Conservation (phyloP, 2,113 vertebrate genomes). For the Eleginops maclovinus region DNA sequence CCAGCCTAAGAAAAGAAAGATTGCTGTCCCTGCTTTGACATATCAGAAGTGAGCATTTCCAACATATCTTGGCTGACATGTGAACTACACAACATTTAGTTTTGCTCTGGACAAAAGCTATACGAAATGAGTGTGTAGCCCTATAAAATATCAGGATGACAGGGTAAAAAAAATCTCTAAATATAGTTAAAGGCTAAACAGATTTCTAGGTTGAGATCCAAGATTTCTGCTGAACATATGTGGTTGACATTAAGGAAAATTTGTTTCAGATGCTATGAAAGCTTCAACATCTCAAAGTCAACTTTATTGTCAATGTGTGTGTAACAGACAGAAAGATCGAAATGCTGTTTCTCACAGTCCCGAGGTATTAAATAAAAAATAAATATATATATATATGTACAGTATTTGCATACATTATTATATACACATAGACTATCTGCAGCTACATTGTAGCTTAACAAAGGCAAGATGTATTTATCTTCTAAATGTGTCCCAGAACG, state of each 20-base stretch:
- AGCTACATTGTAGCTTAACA: background rate
- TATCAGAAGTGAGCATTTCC: background rate
- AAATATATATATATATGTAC: too few species aligned
- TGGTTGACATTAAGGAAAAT: background rate
- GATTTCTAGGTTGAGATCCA: background rate
- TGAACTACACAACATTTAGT: background rate
- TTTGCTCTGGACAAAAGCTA: background rate
- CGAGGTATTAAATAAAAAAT: too few species aligned
- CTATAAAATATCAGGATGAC: background rate
- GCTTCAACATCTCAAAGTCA: too few species aligned
- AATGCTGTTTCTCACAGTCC: too few species aligned
- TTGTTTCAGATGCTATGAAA: background rate
- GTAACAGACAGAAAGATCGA: too few species aligned
- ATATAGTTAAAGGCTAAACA: background rate
- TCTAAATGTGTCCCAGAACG: too few species aligned
- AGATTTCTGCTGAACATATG: conserved; percentile 18
- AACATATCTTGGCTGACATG: background rate
- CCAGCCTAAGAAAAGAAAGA: background rate
- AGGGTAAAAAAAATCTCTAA: background rate
- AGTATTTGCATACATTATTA: too few species aligned
- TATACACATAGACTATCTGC: too few species aligned
- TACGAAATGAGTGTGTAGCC: too few species aligned
- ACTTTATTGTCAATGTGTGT: too few species aligned
- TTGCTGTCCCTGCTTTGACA: background rate
- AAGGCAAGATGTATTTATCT: background rate